Evolutionary conservation across 1,140 invertebrate genomes (phyloP).

Genomic region (Archivesica marissinica): DNA sequence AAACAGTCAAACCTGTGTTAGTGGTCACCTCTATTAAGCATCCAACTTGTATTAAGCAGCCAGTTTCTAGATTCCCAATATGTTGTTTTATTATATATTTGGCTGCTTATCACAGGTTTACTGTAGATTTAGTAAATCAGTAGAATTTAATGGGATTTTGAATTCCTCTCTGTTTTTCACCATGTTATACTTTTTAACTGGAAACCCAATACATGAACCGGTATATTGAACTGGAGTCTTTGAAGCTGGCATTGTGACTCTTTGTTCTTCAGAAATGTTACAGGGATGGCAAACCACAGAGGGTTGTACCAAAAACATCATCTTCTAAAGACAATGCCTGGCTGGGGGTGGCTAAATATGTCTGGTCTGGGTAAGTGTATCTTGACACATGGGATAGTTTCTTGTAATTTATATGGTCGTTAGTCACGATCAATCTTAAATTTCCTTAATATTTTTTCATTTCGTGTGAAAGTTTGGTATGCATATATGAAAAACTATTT

Average conservation of each 20-base stretch:
- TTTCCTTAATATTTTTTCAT: too few species aligned
- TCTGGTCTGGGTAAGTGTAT: slow-evolving; percentile 90
- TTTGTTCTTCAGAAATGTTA: slow-evolving; percentile 71
- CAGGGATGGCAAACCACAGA: slow-evolving; percentile 82
- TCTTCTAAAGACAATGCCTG: slow-evolving; percentile 88
- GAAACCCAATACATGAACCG: too few species aligned
- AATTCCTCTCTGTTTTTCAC: neutral
- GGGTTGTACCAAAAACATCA: slow-evolving; percentile 88
- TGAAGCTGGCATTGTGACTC: neutral
- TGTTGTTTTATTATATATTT: neutral
- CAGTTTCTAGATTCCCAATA: too few species aligned
- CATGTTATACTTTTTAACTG: neutral
- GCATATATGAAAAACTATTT: too few species aligned
- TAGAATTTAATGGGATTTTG: neutral
- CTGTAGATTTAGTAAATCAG: neutral
- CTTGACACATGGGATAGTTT: too few species aligned
- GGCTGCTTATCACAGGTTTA: too few species aligned
- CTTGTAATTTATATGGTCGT: too few species aligned
- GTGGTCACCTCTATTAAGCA: too few species aligned
- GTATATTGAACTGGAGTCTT: neutral
- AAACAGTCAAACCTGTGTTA: too few species aligned
- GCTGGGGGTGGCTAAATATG: slow-evolving; percentile 90
- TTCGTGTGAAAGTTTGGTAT: too few species aligned
- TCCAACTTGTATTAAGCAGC: too few species aligned
- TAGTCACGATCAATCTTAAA: too few species aligned